Percentiles rank a stretch among this genome's conserved stretches.
phyloP scores from a whole-genome alignment of 2,888 invertebrate species.

The Drosophila nr. fundita region DNA sequence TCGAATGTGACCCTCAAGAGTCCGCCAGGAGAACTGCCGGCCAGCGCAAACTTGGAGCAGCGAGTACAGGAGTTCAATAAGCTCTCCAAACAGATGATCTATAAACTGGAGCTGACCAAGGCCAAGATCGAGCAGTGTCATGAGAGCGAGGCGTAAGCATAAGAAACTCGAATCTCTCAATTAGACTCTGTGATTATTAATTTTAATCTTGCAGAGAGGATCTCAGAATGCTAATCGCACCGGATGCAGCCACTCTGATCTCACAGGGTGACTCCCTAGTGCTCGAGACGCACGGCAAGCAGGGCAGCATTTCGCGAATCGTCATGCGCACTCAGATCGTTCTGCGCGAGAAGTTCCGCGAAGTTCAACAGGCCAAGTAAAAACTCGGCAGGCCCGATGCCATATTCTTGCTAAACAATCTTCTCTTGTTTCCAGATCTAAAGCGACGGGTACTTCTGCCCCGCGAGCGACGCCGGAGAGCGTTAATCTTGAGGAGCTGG shows the following conservation, averaged over 20 bases:
- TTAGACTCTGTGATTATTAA: neutral
- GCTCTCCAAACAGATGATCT: slow-evolving; percentile 84
- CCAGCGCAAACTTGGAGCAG: slow-evolving; percentile 75
- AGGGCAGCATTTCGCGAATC: slow-evolving; percentile 82
- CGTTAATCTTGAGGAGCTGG: slow-evolving; percentile 83
- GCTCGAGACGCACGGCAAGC: slow-evolving; percentile 87
- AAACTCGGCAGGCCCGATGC: fast-evolving
- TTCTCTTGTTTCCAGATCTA: slow-evolving; percentile 58
- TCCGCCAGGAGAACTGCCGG: slow-evolving; percentile 56
- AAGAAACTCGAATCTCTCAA: neutral
- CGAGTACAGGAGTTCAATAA: slow-evolving; percentile 84
- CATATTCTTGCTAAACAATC: neutral
- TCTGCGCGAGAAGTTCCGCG: slow-evolving; percentile 84
- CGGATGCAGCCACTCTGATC: slow-evolving; percentile 91
- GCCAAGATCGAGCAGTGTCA: slow-evolving; percentile 81
- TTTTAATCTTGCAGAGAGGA: slow-evolving; percentile 77
- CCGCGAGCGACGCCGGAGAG: slow-evolving; percentile 68
- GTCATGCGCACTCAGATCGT: slow-evolving; percentile 84
- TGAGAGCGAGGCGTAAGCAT: slow-evolving; percentile 82
- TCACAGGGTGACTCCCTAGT: slow-evolving; percentile 92
- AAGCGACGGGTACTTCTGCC: slow-evolving; percentile 41
- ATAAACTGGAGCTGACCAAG: slow-evolving; percentile 82
- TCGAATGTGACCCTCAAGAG: slow-evolving; percentile 76
- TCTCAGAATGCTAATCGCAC: slow-evolving; percentile 86
- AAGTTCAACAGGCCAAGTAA: slow-evolving; percentile 84